Conservation (phyloP, 1,140 invertebrate species). For the Antheraea pernyi region DNA sequence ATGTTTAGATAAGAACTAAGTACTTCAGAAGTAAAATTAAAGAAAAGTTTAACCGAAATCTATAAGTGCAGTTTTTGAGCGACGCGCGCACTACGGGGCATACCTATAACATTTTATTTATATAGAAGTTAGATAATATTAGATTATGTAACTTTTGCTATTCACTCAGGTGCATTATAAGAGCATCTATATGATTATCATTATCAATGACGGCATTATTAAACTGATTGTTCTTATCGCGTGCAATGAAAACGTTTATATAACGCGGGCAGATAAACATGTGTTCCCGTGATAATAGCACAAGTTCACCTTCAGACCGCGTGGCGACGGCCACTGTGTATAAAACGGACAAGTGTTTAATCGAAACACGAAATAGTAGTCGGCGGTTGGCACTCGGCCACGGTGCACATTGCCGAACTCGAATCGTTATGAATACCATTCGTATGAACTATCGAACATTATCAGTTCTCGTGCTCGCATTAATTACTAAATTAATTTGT, state of each 20-base stretch:
- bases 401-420: constrained; percentile 6
- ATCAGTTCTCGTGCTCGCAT: not conserved
- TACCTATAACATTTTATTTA: too few relatives aligned
- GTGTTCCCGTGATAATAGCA: constrained; percentile 29
- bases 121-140: too few relatives aligned
- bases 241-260: not conserved
- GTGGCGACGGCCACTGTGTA: constrained; percentile 15
- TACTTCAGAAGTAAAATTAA: too few relatives aligned
- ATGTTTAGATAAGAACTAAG: too few relatives aligned
- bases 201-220: not conserved
- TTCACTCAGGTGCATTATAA: not conserved
- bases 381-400: constrained; percentile 27
- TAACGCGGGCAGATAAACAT: constrained; percentile 14
- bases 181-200: not conserved
- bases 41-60: too few relatives aligned
- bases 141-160: too few relatives aligned
- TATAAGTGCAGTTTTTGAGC: too few relatives aligned
- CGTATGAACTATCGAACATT: constrained; percentile 13
- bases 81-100: too few relatives aligned
- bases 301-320: constrained; percentile 61
- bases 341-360: constrained; percentile 18
- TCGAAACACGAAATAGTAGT: constrained; percentile 17
- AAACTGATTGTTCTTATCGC: not conserved
- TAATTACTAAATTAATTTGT: too few relatives aligned
- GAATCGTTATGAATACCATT: constrained; percentile 7